Evolutionary conservation across 2,888 invertebrate genomes (phyloP).

Genomic region (Psylliodes chrysocephalus): DNA sequence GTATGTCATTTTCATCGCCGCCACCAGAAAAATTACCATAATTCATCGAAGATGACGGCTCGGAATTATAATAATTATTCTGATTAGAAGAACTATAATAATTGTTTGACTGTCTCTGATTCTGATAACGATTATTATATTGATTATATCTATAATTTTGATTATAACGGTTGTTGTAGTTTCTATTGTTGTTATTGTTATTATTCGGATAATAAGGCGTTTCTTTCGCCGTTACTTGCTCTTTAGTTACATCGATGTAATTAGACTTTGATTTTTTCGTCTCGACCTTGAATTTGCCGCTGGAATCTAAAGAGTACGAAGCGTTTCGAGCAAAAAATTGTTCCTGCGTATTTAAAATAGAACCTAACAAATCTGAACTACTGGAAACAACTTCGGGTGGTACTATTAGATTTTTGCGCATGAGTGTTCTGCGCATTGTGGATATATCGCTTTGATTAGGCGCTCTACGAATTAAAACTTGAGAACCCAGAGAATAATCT

Average conservation of each 20-base stretch:
- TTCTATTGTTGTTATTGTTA: constrained; percentile 32
- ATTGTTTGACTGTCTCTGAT: constrained; percentile 39
- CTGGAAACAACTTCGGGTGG: constrained; percentile 61
- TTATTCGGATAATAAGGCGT: constrained; percentile 33
- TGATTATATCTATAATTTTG: constrained; percentile 32
- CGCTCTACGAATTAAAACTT: constrained; percentile 57
- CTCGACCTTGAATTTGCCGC: constrained; percentile 72
- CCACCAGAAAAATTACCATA: constrained; percentile 24
- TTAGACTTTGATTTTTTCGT: constrained; percentile 24
- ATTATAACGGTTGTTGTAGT: constrained; percentile 28
- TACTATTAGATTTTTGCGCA: constrained; percentile 64
- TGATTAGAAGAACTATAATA: constrained; percentile 40
- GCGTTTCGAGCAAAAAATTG: constrained; percentile 75
- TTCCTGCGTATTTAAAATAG: constrained; percentile 77
- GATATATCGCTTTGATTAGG: constrained; percentile 63
- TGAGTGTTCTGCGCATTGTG: constrained; percentile 53
- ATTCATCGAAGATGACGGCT: constrained; percentile 42
- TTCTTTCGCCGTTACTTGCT: constrained; percentile 29
- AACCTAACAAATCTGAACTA: constrained; percentile 73
- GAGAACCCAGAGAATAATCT: constrained; percentile 41
- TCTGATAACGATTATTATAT: constrained; percentile 39
- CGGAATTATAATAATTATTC: constrained; percentile 38
- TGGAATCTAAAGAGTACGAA: constrained; percentile 69
- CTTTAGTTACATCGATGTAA: constrained; percentile 37
- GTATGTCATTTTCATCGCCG: constrained; percentile 47